These are phyloP conservation scores for Salpingus planirostris DNA, from an alignment of 2,888 invertebrate genomes.

Conservation along the genomic window DNA sequence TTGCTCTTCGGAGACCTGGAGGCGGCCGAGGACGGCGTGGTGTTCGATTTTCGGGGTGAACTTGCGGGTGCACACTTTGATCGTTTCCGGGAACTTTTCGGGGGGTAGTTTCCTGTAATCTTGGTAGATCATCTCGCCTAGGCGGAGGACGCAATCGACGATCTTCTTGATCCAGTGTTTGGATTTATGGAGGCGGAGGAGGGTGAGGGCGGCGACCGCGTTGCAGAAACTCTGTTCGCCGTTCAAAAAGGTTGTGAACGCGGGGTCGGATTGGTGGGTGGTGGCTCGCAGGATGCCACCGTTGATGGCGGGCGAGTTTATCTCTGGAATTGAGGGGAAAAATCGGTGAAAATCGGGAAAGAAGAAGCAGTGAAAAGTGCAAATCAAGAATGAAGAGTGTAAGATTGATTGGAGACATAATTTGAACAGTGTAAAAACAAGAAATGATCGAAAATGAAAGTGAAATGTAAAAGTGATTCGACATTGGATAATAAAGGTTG, in stretches of 20 bases:
- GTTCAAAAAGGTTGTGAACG: conserved; percentile 23
- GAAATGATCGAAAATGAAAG: no score
- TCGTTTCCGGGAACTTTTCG: conserved; percentile 24
- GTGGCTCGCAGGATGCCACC: conserved; percentile 37
- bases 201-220: conserved; percentile 36
- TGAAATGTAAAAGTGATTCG: no score
- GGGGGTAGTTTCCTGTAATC: conserved; percentile 16
- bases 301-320: no score
- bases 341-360: no score
- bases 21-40: conserved; percentile 33
- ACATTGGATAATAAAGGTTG: no score
- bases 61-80: conserved; percentile 24
- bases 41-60: conserved; percentile 32
- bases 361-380: no score
- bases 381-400: no score
- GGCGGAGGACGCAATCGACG: conserved; percentile 34
- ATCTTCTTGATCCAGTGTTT: conserved; percentile 37
- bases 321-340: no score
- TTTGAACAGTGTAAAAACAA: no score
- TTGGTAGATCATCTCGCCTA: conserved; percentile 35
- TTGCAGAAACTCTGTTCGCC: conserved; percentile 35
- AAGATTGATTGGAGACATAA: no score
- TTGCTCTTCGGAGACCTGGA: conserved; percentile 28
- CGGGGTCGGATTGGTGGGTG: conserved; percentile 27
- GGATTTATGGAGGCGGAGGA: conserved; percentile 35